A percentile compares a stretch with the other conserved stretches of the same genome.
Evolutionary conservation across 2,113 vertebrate species (phyloP).

Genomic region (Bubo scandiacus): DNA sequence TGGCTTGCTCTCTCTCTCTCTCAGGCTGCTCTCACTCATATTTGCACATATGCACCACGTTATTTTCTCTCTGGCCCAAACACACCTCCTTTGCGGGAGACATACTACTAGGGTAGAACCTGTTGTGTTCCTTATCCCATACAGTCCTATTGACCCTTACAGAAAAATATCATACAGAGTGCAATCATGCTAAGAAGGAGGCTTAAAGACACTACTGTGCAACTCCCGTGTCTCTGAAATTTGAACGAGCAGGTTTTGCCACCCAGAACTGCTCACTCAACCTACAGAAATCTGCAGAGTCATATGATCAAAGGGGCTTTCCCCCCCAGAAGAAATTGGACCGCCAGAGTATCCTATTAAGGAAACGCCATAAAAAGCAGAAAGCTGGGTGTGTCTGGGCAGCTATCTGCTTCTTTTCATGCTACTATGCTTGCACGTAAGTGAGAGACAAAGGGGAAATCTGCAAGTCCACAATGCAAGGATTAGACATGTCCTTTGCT

Average conservation of each 20-base stretch:
- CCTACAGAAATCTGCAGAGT: neutral
- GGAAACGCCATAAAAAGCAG: neutral
- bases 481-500: neutral
- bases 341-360: neutral
- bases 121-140: neutral
- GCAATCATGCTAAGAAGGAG: neutral
- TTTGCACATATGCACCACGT: neutral
- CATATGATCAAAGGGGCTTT: neutral
- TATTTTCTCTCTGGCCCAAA: neutral
- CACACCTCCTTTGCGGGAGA: neutral
- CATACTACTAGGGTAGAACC: neutral
- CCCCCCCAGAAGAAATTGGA: neutral
- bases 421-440: neutral
- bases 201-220: neutral
- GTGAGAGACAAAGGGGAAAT: neutral
- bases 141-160: rapidly evolving
- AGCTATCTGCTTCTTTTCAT: neutral
- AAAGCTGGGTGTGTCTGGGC: neutral
- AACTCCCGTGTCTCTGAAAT: neutral
- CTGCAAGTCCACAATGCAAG: neutral
- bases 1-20: neutral
- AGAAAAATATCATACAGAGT: neutral
- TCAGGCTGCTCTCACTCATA: neutral
- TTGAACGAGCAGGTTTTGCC: neutral
- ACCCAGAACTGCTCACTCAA: neutral